A percentile compares a stretch with the other conserved stretches of the same genome.
Evolutionary conservation across 2,888 invertebrate genomes (phyloP).

Genomic region (Elaeidobius kamerunicus): DNA sequence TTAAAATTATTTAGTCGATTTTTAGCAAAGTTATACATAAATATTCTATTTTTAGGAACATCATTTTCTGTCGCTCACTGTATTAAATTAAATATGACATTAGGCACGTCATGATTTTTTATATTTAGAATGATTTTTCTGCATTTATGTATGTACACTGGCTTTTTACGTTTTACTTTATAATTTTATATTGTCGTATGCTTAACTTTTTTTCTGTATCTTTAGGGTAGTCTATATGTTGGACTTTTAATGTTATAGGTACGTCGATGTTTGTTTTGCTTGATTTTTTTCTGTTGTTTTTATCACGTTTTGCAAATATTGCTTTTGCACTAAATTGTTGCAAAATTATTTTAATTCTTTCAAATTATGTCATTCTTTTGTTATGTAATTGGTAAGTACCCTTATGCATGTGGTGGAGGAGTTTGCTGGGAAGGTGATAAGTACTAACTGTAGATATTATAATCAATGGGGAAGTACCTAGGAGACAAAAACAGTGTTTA

Average conservation of each 20-base stretch:
- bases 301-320: background rate
- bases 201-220: constrained; percentile 31
- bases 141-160: constrained; percentile 44
- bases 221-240: constrained; percentile 43
- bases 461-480: constrained; percentile 5
- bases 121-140: constrained; percentile 12
- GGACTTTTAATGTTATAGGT: constrained; percentile 41
- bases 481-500: constrained; percentile 6
- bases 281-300: constrained; percentile 15
- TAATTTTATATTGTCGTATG: constrained; percentile 5
- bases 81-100: background rate
- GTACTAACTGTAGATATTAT: background rate
- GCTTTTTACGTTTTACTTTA: constrained; percentile 35
- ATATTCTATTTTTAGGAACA: no score
- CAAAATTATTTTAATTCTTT: background rate
- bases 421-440: background rate
- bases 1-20: no score
- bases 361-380: background rate
- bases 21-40: no score
- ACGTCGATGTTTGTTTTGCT: constrained; percentile 31
- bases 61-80: no score
- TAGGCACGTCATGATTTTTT: background rate
- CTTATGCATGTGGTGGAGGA: background rate
- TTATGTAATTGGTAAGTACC: background rate
- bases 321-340: background rate